Evolutionary conservation across 1,140 invertebrate species (phyloP).

Genomic region (Lucilia cuprina): DNA sequence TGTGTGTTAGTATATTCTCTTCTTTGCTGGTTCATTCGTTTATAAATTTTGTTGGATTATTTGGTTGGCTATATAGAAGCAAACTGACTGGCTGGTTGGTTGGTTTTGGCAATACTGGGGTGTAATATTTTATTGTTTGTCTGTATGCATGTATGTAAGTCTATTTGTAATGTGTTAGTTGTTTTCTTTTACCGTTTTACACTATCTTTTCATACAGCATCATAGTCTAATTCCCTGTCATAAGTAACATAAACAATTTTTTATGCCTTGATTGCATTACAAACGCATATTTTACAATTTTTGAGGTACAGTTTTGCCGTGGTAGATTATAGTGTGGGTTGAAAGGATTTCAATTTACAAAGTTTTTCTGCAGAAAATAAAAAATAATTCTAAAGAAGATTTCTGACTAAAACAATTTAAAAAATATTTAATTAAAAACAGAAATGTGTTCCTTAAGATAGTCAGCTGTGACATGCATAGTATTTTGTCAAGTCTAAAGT

Average conservation of each 20-base stretch:
- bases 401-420: no score
- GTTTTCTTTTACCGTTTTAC: not conserved
- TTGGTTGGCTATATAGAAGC: not conserved
- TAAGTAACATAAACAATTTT: conserved; percentile 20
- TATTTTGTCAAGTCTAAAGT: no score
- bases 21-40: not conserved
- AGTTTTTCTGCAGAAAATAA: no score
- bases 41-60: no score
- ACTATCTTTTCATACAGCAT: not conserved
- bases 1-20: not conserved
- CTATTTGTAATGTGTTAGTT: not conserved
- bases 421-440: no score
- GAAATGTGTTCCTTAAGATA: no score
- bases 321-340: no score
- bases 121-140: not conserved
- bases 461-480: no score
- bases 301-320: no score
- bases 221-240: conserved; percentile 6
- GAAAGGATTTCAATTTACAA: no score
- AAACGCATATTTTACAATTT: not conserved
- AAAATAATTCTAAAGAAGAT: no score
- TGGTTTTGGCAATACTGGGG: not conserved
- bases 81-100: not conserved
- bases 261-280: not conserved
- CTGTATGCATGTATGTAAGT: not conserved